These are phyloP conservation scores for Drosophila merina DNA, from an alignment of 2,888 invertebrate species.

Conservation along the genomic window DNA sequence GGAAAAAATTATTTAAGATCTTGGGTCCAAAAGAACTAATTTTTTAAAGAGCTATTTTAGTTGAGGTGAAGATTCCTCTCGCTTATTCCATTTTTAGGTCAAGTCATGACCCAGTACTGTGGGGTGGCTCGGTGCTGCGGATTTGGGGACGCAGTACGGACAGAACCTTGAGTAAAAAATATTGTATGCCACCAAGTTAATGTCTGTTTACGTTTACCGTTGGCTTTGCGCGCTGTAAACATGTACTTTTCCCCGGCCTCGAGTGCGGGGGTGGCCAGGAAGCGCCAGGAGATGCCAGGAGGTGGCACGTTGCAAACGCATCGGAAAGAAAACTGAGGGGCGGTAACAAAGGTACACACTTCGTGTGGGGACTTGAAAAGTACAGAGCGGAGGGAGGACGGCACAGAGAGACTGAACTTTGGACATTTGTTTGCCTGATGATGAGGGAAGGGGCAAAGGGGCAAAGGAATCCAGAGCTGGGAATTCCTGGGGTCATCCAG, in stretches of 20 bases:
- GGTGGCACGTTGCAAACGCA: conserved; percentile 52
- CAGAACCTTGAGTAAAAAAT: conserved; percentile 76
- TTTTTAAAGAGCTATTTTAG: conserved; percentile 7
- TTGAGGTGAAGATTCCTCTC: not conserved
- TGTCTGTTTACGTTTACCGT: conserved; percentile 77
- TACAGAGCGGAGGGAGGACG: not conserved
- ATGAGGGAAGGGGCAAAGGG: conserved; percentile 11
- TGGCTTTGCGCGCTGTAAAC: conserved; percentile 72
- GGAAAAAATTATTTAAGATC: not conserved
- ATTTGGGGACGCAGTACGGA: conserved; percentile 13
- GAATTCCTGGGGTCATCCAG: conserved; percentile 37
- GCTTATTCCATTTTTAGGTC: conserved; percentile 30
- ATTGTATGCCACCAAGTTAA: conserved; percentile 76
- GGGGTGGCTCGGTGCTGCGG: not conserved
- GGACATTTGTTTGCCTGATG: conserved; percentile 71
- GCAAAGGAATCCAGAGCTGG: conserved; percentile 10
- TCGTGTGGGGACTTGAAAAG: conserved; percentile 23
- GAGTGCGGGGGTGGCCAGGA: not conserved
- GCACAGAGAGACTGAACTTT: conserved; percentile 51
- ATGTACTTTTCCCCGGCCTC: conserved; percentile 70
- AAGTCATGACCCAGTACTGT: conserved; percentile 33
- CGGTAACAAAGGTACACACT: conserved; percentile 57
- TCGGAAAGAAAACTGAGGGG: conserved; percentile 44
- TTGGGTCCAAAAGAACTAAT: not conserved
- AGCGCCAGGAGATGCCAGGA: conserved; percentile 10